Conservation (phyloP, 2,113 vertebrate genomes). For the Petroica traversi region DNA sequence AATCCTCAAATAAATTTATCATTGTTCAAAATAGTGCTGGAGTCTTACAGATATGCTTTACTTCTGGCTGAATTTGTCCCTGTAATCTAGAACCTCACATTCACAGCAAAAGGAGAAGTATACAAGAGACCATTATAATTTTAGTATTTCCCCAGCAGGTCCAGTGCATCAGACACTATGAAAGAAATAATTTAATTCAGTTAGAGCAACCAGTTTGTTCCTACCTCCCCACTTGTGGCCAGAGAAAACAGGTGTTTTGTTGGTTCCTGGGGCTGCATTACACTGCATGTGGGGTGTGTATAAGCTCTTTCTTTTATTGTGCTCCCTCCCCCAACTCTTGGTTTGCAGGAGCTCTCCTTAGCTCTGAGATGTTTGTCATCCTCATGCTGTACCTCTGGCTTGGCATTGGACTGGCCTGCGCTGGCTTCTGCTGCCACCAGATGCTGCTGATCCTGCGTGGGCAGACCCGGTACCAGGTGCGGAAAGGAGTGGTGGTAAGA, state of each 20-base stretch:
- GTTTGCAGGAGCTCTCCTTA: slow-evolving; percentile 85
- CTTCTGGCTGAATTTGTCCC: background rate
- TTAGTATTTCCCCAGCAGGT: background rate
- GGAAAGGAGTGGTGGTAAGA: slow-evolving; percentile 80
- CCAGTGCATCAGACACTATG: background rate
- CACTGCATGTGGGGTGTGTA: background rate
- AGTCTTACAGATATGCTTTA: background rate
- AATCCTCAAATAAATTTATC: background rate
- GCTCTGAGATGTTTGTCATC: slow-evolving; percentile 93
- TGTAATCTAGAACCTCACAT: background rate
- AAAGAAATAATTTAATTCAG: background rate
- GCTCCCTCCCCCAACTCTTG: background rate
- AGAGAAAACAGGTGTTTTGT: background rate
- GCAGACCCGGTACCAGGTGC: slow-evolving; percentile 90
- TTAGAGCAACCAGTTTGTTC: background rate
- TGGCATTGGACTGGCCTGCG: slow-evolving; percentile 92
- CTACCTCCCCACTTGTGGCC: background rate
- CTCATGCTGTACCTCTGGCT: slow-evolving; percentile 99
- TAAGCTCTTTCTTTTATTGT: slow-evolving; percentile 10
- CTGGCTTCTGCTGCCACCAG: slow-evolving; percentile 97
- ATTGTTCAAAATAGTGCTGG: background rate
- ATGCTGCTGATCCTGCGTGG: slow-evolving; percentile 91
- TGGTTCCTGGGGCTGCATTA: background rate
- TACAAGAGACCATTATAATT: background rate
- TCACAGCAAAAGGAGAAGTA: background rate